phyloP scores from a whole-genome alignment of 2,113 vertebrate genomes.

The Pseudolaguvia tuberculata region DNA sequence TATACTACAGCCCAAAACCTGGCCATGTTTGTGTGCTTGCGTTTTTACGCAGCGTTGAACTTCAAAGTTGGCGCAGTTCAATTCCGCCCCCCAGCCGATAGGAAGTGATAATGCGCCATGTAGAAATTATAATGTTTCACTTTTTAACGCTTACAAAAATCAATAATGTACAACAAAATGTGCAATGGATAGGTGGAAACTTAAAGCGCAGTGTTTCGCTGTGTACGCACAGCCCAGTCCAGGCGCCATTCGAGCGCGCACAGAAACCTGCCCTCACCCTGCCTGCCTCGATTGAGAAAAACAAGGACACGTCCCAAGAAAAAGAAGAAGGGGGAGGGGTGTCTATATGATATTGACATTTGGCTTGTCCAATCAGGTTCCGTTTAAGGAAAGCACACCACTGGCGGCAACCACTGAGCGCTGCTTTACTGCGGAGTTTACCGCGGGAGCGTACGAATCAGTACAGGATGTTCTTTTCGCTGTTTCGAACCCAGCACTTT shows the following conservation, averaged over 20 bases:
- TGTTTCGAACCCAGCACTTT: constrained; percentile 56
- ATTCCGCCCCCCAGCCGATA: neutral
- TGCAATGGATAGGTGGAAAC: neutral
- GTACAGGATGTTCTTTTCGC: constrained; percentile 71
- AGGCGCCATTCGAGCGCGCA: neutral
- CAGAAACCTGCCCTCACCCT: constrained; percentile 24
- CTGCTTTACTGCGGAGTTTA: constrained; percentile 7
- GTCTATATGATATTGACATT: constrained; percentile 54
- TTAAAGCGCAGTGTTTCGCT: neutral
- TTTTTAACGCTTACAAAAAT: neutral
- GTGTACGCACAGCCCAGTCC: neutral
- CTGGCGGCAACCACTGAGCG: constrained; percentile 62
- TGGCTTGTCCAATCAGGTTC: constrained; percentile 61
- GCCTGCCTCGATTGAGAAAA: constrained; percentile 51
- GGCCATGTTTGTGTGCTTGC: too few relatives aligned
- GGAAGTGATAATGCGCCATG: neutral
- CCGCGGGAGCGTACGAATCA: constrained; percentile 11
- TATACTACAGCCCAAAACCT: neutral
- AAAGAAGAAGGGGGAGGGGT: constrained; percentile 24
- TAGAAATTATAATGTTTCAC: neutral
- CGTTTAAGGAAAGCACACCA: constrained; percentile 67
- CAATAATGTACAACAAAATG: too few relatives aligned
- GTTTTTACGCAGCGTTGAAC: neutral
- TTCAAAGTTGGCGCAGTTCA: neutral
- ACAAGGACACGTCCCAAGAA: constrained; percentile 64